A percentile compares a stretch with the other conserved stretches of the same genome.
phyloP scores from a whole-genome alignment of 2,888 invertebrate species.

The Conchocele bisecta region DNA sequence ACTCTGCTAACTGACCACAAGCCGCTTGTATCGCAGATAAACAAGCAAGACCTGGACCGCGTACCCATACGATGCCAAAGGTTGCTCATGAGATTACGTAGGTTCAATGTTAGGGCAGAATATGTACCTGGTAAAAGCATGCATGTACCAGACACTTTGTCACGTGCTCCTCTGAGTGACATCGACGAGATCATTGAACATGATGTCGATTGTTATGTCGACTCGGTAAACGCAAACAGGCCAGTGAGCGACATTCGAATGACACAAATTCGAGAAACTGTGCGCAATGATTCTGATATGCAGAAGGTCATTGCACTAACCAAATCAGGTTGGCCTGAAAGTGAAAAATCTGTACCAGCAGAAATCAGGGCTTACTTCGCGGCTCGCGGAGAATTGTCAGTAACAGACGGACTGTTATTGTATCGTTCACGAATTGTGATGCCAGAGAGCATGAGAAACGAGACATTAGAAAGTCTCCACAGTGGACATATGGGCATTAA shows the following conservation, averaged over 20 bases:
- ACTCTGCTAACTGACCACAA: conserved; percentile 60
- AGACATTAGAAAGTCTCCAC: conserved; percentile 19
- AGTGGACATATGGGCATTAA: conserved; percentile 52
- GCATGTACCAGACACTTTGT: conserved; percentile 54
- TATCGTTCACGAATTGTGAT: conserved; percentile 27
- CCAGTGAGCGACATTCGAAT: conserved; percentile 25
- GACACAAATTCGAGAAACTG: conserved; percentile 13
- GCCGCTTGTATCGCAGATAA: conserved; percentile 58
- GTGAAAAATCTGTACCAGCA: background rate
- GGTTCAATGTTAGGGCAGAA: conserved; percentile 33
- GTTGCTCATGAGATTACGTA: conserved; percentile 49
- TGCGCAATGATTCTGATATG: conserved; percentile 18
- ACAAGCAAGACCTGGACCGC: conserved; percentile 42
- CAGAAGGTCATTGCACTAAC: conserved; percentile 13
- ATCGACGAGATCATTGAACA: conserved; percentile 9
- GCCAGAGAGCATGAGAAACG: conserved; percentile 20
- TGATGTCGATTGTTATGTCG: conserved; percentile 28
- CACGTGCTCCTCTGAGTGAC: conserved; percentile 21
- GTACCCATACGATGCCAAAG: conserved; percentile 56
- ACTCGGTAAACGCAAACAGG: conserved; percentile 1
- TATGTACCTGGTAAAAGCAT: conserved; percentile 50
- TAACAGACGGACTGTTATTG: conserved; percentile 30
- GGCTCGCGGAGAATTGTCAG: conserved; percentile 23
- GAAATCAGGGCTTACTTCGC: conserved; percentile 20
- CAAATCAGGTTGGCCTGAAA: conserved; percentile 44